Percentiles rank a stretch among this genome's conserved stretches.
These are phyloP conservation scores for Tenthredo distinguenda DNA, from an alignment of 2,888 invertebrate genomes.

Conservation along the genomic window DNA sequence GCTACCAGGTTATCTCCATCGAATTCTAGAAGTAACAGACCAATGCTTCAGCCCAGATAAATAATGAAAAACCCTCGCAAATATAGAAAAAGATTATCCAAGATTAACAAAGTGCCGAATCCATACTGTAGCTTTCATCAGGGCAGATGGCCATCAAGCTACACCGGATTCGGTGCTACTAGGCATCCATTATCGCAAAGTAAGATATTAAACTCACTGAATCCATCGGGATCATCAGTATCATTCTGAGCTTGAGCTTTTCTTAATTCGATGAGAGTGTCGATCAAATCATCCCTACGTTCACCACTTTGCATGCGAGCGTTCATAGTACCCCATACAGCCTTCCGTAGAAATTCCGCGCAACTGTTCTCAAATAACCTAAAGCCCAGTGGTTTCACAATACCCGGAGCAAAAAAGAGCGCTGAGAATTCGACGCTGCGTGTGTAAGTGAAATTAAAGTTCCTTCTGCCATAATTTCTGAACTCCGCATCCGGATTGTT, in stretches of 20 bases:
- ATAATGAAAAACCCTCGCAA: neutral
- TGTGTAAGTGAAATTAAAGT: constrained; percentile 73
- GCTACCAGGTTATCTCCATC: constrained; percentile 69
- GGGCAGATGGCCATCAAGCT: neutral
- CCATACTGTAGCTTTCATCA: neutral
- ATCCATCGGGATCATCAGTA: constrained; percentile 49
- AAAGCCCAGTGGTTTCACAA: constrained; percentile 72
- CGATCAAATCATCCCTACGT: constrained; percentile 78
- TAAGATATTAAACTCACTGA: constrained; percentile 58
- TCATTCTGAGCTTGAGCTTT: constrained; percentile 61
- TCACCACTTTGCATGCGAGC: constrained; percentile 75
- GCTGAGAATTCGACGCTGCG: constrained; percentile 74
- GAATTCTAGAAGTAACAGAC: constrained; percentile 61
- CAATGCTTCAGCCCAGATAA: neutral
- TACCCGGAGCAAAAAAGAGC: constrained; percentile 77
- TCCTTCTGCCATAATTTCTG: constrained; percentile 75
- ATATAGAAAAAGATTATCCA: neutral
- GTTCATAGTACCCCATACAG: constrained; percentile 77
- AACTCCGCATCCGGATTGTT: constrained; percentile 77
- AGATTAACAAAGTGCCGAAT: neutral
- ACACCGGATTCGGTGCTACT: neutral
- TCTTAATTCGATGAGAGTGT: constrained; percentile 77
- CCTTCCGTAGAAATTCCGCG: constrained; percentile 73
- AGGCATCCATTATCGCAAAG: neutral
- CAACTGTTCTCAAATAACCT: constrained; percentile 74